Percentiles rank a stretch among this genome's conserved stretches.
Conservation (phyloP, 1,140 invertebrate genomes). For the Tyrophagus putrescentiae region DNA sequence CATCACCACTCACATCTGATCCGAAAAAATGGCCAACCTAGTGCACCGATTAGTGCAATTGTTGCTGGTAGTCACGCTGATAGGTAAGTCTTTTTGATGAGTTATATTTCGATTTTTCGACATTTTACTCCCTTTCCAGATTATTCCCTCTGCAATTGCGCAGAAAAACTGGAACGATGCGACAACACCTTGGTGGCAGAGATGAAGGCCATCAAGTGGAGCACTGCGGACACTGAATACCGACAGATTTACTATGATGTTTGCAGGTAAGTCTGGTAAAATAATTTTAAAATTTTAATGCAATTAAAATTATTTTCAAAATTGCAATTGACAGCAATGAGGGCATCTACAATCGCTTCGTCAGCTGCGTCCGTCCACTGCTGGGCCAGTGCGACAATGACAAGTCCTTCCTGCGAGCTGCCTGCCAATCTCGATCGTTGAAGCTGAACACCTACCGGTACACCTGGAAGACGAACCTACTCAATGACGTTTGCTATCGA, state of each 20-base stretch:
- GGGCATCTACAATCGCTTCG: background rate
- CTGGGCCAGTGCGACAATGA: background rate
- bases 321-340: background rate
- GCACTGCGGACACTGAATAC: background rate
- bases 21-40: no score
- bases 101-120: no score
- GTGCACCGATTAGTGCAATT: slow-evolving; percentile 4
- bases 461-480: slow-evolving; percentile 9
- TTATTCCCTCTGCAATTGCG: background rate
- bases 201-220: background rate
- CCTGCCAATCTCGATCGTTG: background rate
- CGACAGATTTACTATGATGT: background rate
- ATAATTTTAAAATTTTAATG: background rate
- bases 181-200: background rate
- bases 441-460: background rate
- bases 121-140: background rate
- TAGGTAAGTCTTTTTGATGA: background rate
- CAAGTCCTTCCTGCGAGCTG: background rate
- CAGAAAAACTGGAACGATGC: background rate
- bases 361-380: background rate
- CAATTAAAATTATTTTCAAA: background rate
- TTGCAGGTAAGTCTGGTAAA: background rate
- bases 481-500: slow-evolving; percentile 14
- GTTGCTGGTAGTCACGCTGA: background rate
- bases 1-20: no score